Evolutionary conservation across 92 coral and sea anemone species (phyloP).

Genomic region (Epizoanthus fatuus): DNA sequence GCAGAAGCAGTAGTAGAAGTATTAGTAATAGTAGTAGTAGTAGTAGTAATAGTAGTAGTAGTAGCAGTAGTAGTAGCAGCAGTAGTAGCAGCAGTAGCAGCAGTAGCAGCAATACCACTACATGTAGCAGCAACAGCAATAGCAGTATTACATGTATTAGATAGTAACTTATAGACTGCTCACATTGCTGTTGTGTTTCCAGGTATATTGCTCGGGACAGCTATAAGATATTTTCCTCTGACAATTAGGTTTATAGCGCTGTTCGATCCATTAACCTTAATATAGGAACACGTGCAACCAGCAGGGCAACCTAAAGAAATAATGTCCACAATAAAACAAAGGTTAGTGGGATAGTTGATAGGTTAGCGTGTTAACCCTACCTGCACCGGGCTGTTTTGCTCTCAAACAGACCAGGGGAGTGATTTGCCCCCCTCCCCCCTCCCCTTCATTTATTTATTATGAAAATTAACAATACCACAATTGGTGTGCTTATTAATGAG

Average conservation of each 20-base stretch:
- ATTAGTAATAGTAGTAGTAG: too few relatives aligned
- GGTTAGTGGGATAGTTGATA: not conserved
- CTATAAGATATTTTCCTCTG: conserved; percentile 2
- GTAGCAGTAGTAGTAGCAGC: too few relatives aligned
- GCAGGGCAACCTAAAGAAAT: conserved; percentile 7
- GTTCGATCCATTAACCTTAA: not conserved
- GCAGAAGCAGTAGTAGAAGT: too few relatives aligned
- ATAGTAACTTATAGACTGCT: not conserved
- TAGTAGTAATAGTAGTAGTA: too few relatives aligned
- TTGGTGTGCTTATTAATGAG: too few relatives aligned
- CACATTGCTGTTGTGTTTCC: conserved; percentile 22
- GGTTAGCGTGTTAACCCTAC: not conserved
- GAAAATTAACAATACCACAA: too few relatives aligned
- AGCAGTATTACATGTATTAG: not conserved
- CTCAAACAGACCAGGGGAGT: too few relatives aligned
- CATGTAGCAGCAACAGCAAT: not conserved
- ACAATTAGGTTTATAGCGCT: not conserved
- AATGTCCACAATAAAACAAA: not conserved
- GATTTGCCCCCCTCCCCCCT: too few relatives aligned
- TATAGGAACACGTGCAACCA: conserved; percentile 17
- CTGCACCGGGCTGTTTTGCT: not conserved
- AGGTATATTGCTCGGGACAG: not conserved
- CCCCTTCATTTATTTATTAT: too few relatives aligned
- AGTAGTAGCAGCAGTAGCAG: not conserved
- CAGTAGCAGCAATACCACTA: not conserved